Evolutionary conservation across 2,113 vertebrate genomes (phyloP).

Genomic region (Kryptolebias marmoratus): DNA sequence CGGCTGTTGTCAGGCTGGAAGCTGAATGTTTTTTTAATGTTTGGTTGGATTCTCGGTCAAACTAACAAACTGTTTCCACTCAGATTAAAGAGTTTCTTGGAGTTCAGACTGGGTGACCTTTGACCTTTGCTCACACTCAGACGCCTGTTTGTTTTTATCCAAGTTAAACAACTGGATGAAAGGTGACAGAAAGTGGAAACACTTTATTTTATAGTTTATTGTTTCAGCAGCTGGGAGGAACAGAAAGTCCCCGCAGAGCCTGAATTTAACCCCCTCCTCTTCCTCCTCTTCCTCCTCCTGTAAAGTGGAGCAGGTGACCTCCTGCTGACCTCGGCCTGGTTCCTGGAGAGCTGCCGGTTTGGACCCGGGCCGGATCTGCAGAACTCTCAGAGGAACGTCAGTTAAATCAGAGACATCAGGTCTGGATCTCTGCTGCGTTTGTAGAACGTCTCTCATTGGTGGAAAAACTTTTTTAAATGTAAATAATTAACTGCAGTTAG

Average conservation of each 20-base stretch:
- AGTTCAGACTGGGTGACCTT: background rate
- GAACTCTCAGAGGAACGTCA: background rate
- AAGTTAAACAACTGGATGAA: background rate
- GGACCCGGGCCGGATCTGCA: background rate
- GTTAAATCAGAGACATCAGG: no score
- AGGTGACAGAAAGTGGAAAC: background rate
- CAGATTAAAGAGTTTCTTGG: background rate
- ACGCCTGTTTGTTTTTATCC: background rate
- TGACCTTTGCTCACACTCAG: background rate
- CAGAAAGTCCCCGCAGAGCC: background rate
- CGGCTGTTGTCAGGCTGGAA: no score
- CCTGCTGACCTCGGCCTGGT: background rate
- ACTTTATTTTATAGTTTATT: background rate
- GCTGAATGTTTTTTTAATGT: no score
- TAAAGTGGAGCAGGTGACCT: background rate
- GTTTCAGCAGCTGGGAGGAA: slow-evolving; percentile 10
- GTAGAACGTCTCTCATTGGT: no score
- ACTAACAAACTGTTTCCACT: no score
- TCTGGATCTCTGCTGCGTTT: no score
- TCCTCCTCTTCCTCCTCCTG: background rate
- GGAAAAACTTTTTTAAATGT: no score
- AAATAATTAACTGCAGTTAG: no score
- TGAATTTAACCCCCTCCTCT: background rate
- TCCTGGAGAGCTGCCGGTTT: slow-evolving; percentile 6
- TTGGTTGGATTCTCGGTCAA: no score